Percentiles rank a stretch among this genome's conserved stretches.
Conservation (phyloP, 2,797 vertebrate species). For the Tragelaphus eurycerus region DNA sequence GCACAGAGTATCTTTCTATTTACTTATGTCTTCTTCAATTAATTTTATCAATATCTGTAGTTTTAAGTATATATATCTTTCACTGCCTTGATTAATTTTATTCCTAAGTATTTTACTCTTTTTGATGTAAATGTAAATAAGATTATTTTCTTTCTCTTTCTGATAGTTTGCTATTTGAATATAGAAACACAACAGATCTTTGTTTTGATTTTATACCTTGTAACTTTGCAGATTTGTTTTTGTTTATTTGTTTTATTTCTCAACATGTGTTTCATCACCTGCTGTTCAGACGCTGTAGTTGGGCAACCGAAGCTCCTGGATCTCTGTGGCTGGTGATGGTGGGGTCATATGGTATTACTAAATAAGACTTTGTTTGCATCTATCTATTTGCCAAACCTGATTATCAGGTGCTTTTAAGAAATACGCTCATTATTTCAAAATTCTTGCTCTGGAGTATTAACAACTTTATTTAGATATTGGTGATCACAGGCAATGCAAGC, state of each 20-base stretch:
- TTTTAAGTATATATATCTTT: background rate
- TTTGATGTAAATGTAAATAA: background rate
- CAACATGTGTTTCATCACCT: background rate
- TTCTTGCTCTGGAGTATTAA: background rate
- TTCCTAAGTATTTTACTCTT: background rate
- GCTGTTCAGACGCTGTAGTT: background rate
- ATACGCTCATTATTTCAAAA: background rate
- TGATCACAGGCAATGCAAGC: background rate
- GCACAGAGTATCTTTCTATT: background rate
- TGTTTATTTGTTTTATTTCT: background rate
- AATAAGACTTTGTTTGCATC: background rate
- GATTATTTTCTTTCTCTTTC: background rate
- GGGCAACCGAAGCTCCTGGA: background rate
- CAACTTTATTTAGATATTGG: background rate
- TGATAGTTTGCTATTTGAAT: background rate
- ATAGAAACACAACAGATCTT: background rate
- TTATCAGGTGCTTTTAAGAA: background rate
- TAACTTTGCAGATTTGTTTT: background rate
- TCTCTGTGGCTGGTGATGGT: background rate
- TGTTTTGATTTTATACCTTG: background rate
- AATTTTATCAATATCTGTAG: background rate
- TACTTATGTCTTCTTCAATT: background rate
- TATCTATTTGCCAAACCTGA: background rate
- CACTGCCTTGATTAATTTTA: background rate
- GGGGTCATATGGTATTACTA: background rate